Conservation (phyloP, 2,113 vertebrate species). For the Chloroceryle aenea region DNA sequence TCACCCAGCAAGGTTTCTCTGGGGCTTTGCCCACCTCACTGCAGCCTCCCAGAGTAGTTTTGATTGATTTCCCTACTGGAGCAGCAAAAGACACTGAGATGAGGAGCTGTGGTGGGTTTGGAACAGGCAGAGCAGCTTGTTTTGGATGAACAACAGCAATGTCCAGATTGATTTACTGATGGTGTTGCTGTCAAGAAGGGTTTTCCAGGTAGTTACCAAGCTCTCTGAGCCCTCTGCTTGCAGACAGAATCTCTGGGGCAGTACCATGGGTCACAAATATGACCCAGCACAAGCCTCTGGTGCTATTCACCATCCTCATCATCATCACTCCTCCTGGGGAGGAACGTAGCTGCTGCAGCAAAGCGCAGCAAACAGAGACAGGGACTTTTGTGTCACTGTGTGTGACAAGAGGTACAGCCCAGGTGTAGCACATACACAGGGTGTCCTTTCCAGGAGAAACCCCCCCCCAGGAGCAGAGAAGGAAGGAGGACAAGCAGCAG, state of each 20-base stretch:
- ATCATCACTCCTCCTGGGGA: neutral
- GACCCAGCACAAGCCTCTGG: neutral
- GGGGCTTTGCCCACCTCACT: neutral
- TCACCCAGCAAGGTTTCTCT: neutral
- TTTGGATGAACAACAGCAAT: neutral
- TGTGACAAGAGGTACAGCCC: neutral
- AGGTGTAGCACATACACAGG: neutral
- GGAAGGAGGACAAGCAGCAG: neutral
- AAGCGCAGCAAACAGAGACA: neutral
- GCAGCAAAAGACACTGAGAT: neutral
- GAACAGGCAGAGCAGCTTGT: neutral
- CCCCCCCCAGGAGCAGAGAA: fast-evolving
- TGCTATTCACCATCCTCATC: neutral
- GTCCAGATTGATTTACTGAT: neutral
- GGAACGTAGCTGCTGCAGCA: neutral
- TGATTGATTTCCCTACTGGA: neutral
- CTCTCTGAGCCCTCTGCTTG: neutral
- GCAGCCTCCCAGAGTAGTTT: neutral
- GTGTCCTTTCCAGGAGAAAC: neutral
- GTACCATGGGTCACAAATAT: fast-evolving
- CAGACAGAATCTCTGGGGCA: neutral
- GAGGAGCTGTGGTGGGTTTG: neutral
- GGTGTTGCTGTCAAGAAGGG: neutral
- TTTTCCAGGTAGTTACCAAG: neutral
- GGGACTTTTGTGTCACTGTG: neutral